Percentiles rank a stretch among this genome's conserved stretches.
phyloP scores from a whole-genome alignment of 2,888 invertebrate genomes.

The Pyrochroa serraticornis region DNA sequence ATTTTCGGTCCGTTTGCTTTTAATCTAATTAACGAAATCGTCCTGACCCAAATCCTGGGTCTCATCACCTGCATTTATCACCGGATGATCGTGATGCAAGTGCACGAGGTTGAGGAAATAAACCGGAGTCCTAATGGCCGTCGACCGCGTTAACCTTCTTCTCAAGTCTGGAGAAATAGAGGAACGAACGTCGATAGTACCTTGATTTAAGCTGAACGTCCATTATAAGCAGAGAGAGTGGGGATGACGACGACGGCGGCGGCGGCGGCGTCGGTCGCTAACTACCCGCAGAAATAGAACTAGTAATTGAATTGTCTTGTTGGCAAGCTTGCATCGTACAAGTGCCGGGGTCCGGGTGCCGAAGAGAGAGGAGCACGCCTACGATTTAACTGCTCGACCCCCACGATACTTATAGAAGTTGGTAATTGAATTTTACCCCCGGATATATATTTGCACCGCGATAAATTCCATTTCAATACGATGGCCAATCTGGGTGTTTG shows the following conservation, averaged over 20 bases:
- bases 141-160: conserved; percentile 42
- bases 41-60: conserved; percentile 1
- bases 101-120: conserved; percentile 32
- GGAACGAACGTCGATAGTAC: conserved; percentile 51
- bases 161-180: conserved; percentile 24
- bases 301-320: conserved; percentile 61
- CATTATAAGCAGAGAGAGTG: conserved; percentile 48
- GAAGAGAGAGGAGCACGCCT: conserved; percentile 47
- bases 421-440: conserved; percentile 58
- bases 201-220: conserved; percentile 53
- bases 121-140: conserved; percentile 41
- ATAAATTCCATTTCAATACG: conserved; percentile 55
- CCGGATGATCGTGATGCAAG: conserved; percentile 13
- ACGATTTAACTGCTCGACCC: conserved; percentile 51
- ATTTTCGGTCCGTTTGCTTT: conserved; percentile 1
- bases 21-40: conserved; percentile 22
- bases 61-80: conserved; percentile 3
- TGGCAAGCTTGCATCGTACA: conserved; percentile 48
- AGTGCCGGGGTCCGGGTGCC: conserved; percentile 35
- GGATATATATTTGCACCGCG: conserved; percentile 54
- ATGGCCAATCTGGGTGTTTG: conserved; percentile 31
- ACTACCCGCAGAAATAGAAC: conserved; percentile 56
- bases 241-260: conserved; percentile 25
- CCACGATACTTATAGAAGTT: conserved; percentile 53
- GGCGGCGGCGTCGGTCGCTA: conserved; percentile 36